Base-by-base conservation (phyloP, 64 coral and sea anemone genomes). In the Exaiptasia diaphana region DNA sequence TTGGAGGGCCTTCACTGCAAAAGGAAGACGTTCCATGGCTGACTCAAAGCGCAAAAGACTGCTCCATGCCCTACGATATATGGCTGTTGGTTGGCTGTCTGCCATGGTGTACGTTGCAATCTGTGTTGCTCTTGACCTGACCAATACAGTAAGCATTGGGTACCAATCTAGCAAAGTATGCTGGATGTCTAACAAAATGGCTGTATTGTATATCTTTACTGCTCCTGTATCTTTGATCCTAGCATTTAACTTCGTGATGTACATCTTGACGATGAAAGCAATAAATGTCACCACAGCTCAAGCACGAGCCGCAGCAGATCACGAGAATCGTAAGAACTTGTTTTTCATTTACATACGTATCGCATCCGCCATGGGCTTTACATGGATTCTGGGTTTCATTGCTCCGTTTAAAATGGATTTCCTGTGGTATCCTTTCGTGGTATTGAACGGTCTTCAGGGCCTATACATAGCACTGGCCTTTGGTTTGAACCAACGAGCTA, bases 401-500 rank as follows among this genome's bases (percentile, higher is more conserved):
- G 52, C 71, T 43, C 26, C 40, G 12, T 48, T 85, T 27, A 1
- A 41, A 22, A 36, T 17, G 17, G 40, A 18, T 11, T 65, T 64
- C 34, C 67, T 86, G 39, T 74, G 54, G 34, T 76, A 86, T 38
- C 43, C 40, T 10, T 86, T 86, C 44, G 71, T 86, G 34, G 1
- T 64, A 17, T 36, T 61, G 15, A 71, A 76, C 43, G 5, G 71
- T 2, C 33, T 86, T 25, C 82, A 86, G n/a, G 82, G 82, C 0
- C n/a, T 86, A 28, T 86, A 86, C 53, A 74, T 76, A 22, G 82
- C 82, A 14, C 10, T 52, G 30, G 82, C 71, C 27, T 86, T 86
- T 64, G 71, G 27, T 1, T 50, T 86, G 5, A 46, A 63, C 53
- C 62, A 75, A 29, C 15, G 57, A 34, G 60, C 28, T 3, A 44